Base-by-base conservation (phyloP, 92 coral and sea anemone genomes). In the Hydrozoanthus gracilis region DNA sequence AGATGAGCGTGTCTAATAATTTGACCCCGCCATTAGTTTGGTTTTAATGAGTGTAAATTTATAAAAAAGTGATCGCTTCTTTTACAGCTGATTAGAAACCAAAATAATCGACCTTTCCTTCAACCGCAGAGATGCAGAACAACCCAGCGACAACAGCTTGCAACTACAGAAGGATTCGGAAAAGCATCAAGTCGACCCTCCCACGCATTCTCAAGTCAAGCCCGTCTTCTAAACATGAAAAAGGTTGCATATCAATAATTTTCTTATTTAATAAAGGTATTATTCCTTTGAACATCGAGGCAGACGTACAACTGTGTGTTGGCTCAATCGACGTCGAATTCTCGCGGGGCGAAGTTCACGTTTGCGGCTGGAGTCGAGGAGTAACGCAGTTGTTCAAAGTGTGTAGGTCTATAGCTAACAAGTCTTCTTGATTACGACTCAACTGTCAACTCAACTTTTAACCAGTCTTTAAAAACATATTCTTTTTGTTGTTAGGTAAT, bases 151-250 rank as follows among this genome's bases (percentile, higher is more conserved):
- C 12, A 11, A 17, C 73, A 35, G 44, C 44, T 68, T 35, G 47
- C 14, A 27, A 68, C 39, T 68, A 58, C 64, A 58, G 73, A 68
- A 68, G 8, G 48, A 68, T 7, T 68, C 44, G 73, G 73, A 68
- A 68, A 35, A 35, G 14, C 46, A 68, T 5, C 44, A 27, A 27
- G 39, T 27, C 39, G 1, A 27, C 3, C 73, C 48, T 68, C 73
- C 73, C 73, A 68, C 73, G 73, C 73, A 68, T 11, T 68, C 12
- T 20, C 12, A 18, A 27, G 44, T 27, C 73, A 68, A 68, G 12
- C 44, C 44, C 12, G 48, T 35, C 44, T 35, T 68, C 64, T 68
- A 35, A 68, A 68, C 8, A 27, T 27, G 3, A 68, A 68, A 35
- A 68, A 17, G 2, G 10, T 44, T 5, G 16, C 14, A 62, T 66